Conservation (phyloP, 2,888 invertebrate genomes). For the Trimorus sp. region DNA sequence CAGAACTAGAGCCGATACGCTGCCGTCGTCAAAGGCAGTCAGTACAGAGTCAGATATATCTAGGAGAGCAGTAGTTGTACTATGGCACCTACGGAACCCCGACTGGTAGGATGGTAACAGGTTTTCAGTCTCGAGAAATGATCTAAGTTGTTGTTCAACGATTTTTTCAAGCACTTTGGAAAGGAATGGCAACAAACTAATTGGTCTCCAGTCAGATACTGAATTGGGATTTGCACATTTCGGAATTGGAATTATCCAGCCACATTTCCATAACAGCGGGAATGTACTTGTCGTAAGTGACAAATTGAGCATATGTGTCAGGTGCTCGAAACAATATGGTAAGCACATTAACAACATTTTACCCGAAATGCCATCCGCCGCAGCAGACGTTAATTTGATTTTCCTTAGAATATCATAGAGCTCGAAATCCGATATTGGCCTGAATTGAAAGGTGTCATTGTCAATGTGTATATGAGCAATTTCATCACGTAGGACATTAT, state of each 20-base stretch:
- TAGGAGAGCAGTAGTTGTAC: not conserved
- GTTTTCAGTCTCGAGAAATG: not conserved
- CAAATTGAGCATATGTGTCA: not conserved
- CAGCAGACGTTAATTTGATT: conserved; percentile 11
- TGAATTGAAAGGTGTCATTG: not conserved
- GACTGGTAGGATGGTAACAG: conserved; percentile 1
- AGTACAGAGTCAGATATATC: not conserved
- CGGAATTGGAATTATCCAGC: conserved; percentile 12
- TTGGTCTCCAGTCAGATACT: conserved; percentile 7
- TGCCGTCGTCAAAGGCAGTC: too few species aligned
- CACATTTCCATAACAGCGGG: conserved; percentile 1
- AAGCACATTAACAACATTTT: conserved; percentile 10
- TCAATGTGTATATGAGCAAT: too few species aligned
- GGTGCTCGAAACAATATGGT: conserved; percentile 1
- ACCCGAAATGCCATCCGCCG: conserved; percentile 14
- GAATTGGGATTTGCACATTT: conserved; percentile 4
- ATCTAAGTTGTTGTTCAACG: not conserved
- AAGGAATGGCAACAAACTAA: conserved; percentile 14
- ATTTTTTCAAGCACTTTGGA: conserved; percentile 19
- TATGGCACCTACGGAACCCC: not conserved
- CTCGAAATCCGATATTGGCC: not conserved
- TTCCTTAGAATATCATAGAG: not conserved
- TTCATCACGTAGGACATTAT: too few species aligned
- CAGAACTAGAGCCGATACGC: not conserved
- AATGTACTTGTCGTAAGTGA: not conserved